phyloP scores from a whole-genome alignment of 2,113 vertebrate species.

The Pluvianellus socialis region DNA sequence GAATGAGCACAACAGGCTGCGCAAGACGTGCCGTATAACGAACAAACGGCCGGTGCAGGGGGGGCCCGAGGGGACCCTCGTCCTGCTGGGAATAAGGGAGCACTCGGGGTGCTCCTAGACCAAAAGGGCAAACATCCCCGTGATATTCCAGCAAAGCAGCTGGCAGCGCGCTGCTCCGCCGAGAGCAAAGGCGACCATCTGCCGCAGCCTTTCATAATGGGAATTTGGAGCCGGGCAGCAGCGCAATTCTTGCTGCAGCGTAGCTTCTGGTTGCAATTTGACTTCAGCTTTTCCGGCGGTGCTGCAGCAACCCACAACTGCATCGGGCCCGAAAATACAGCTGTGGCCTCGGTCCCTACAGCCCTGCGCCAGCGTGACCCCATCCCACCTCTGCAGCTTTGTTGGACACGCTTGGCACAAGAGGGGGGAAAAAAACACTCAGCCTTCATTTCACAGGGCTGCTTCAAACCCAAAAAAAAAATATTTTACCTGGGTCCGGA shows the following conservation, averaged over 20 bases:
- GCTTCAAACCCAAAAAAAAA: not conserved
- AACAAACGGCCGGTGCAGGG: not conserved
- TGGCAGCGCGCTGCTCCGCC: not conserved
- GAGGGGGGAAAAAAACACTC: not conserved
- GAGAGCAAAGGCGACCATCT: not conserved
- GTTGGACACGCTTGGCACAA: not conserved
- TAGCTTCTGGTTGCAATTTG: not conserved
- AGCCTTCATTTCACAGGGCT: not conserved
- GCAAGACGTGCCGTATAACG: not conserved
- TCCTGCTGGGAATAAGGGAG: not conserved
- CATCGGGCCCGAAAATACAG: not conserved
- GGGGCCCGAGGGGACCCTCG: not conserved
- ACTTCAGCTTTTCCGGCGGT: not conserved
- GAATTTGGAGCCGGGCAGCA: rapidly evolving
- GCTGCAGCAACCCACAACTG: not conserved
- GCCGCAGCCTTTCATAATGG: not conserved
- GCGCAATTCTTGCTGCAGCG: rapidly evolving
- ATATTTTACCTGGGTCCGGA: constrained; percentile 82
- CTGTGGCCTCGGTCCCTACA: not conserved
- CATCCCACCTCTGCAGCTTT: not conserved
- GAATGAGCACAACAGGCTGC: not conserved
- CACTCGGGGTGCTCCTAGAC: not conserved
- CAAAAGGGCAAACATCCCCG: not conserved
- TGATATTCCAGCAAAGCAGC: not conserved
- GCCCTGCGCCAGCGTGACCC: not conserved